Percentiles rank a stretch among this genome's conserved stretches.
phyloP scores from a whole-genome alignment of 1,140 invertebrate species.

The Formica exsecta region DNA sequence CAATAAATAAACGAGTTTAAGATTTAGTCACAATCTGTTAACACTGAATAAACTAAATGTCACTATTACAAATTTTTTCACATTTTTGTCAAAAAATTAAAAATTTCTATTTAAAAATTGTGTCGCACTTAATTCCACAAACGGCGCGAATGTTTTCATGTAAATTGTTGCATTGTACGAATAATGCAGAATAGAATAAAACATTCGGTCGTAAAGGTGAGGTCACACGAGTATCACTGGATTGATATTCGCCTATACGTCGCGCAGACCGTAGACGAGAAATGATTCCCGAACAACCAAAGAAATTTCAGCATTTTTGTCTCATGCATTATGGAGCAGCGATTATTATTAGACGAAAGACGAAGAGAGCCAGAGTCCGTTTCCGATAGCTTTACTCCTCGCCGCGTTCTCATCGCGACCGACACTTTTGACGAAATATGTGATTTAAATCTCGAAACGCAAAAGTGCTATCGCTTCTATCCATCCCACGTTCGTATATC shows the following conservation, averaged over 20 bases:
- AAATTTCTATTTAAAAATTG: background rate
- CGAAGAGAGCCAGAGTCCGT: conserved; percentile 71
- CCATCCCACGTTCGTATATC: conserved; percentile 42
- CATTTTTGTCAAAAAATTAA: background rate
- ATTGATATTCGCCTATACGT: conserved; percentile 12
- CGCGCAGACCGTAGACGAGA: conserved; percentile 15
- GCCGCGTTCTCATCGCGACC: conserved; percentile 10
- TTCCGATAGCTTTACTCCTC: conserved; percentile 72
- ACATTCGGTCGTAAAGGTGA: background rate
- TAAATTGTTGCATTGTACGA: conserved; percentile 54
- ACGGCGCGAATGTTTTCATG: conserved; percentile 51
- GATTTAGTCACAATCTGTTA: background rate
- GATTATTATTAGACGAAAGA: conserved; percentile 79
- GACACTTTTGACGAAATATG: conserved; percentile 33
- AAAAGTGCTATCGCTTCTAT: conserved; percentile 30
- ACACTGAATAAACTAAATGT: conserved; percentile 34
- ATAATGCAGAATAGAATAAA: conserved; percentile 20
- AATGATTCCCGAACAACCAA: conserved; percentile 57
- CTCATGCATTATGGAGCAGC: conserved; percentile 79
- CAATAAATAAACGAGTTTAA: background rate
- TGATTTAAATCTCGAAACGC: conserved; percentile 41
- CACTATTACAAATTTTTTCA: background rate
- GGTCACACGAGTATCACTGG: background rate
- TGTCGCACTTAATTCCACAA: conserved; percentile 29
- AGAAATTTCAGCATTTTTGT: conserved; percentile 75